Conservation (phyloP, 2,797 vertebrate genomes). For the Notolabrus celidotus region DNA sequence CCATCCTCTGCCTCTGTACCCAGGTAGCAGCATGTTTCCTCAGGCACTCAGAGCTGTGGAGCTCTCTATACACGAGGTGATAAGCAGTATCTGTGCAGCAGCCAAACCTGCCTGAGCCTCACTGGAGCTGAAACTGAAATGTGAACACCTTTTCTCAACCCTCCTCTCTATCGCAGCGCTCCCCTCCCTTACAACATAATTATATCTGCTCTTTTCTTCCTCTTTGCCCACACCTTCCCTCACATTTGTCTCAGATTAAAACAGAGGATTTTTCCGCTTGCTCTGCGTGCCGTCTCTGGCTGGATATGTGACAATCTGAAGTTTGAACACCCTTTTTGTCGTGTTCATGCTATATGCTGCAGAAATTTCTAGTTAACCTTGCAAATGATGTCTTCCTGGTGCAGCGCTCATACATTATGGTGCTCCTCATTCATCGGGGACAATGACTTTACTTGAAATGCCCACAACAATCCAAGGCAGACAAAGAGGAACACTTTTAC, state of each 20-base stretch:
- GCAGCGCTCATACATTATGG: conserved; percentile 27
- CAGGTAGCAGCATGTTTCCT: conserved; percentile 44
- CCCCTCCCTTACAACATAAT: conserved; percentile 62
- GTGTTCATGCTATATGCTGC: conserved; percentile 55
- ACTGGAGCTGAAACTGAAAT: conserved; percentile 58
- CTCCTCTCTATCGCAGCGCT: conserved; percentile 23
- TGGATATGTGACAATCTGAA: conserved; percentile 66
- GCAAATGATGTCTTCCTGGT: conserved; percentile 50
- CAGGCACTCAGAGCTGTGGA: conserved; percentile 52
- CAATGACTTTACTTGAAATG: conserved; percentile 13
- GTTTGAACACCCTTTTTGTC: conserved; percentile 62
- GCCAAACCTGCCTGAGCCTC: conserved; percentile 62
- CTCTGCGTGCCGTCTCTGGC: conserved; percentile 58
- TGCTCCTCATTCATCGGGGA: conserved; percentile 34
- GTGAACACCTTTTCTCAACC: conserved; percentile 40
- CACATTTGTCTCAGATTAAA: conserved; percentile 73
- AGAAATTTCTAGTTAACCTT: conserved; percentile 52
- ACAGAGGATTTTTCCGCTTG: conserved; percentile 48
- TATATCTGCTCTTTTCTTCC: conserved; percentile 63
- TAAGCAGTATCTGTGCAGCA: conserved; percentile 70
- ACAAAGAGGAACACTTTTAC: not conserved
- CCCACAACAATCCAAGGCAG: conserved; percentile 2
- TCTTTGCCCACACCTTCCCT: conserved; percentile 56
- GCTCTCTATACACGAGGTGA: conserved; percentile 60
- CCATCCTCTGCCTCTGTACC: conserved; percentile 10